These are phyloP conservation scores for Ataeniobius toweri DNA, from an alignment of 2,797 vertebrate species.

Conservation along the genomic window DNA sequence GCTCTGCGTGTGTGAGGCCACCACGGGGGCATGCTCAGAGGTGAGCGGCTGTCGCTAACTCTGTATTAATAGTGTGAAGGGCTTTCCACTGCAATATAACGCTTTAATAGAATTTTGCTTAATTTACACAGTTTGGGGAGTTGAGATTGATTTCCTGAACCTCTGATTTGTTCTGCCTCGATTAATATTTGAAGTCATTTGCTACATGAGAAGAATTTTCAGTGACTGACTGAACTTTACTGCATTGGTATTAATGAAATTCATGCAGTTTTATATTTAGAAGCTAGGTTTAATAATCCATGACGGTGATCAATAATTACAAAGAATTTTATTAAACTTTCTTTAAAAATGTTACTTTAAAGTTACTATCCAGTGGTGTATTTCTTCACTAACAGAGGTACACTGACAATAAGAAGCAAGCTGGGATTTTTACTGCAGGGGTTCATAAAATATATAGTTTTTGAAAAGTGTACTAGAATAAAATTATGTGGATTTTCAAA, in stretches of 20 bases:
- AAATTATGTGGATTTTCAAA: no score
- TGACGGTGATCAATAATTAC: neutral
- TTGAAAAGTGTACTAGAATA: neutral
- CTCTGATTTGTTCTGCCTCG: constrained; percentile 48
- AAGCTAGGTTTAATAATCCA: neutral
- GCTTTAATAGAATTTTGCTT: constrained; percentile 56
- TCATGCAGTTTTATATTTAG: constrained; percentile 18
- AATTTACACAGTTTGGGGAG: constrained; percentile 42
- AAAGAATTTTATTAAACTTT: neutral
- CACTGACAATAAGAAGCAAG: neutral
- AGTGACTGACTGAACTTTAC: constrained; percentile 33
- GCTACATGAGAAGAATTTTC: constrained; percentile 54
- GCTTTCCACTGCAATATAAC: constrained; percentile 26
- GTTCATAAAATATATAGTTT: neutral
- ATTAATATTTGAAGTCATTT: constrained; percentile 68
- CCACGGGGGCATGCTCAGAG: constrained; percentile 85
- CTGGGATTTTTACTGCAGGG: neutral
- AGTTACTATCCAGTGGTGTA: neutral
- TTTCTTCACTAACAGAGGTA: neutral
- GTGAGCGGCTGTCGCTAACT: constrained; percentile 69
- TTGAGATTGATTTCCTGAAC: constrained; percentile 57
- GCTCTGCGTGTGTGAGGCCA: constrained; percentile 84
- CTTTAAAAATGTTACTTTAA: constrained; percentile 11
- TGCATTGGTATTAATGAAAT: constrained; percentile 20
- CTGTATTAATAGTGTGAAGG: constrained; percentile 52